These are phyloP conservation scores for Condylura cristata DNA, from an alignment of 2,113 vertebrate species.

Conservation along the genomic window DNA sequence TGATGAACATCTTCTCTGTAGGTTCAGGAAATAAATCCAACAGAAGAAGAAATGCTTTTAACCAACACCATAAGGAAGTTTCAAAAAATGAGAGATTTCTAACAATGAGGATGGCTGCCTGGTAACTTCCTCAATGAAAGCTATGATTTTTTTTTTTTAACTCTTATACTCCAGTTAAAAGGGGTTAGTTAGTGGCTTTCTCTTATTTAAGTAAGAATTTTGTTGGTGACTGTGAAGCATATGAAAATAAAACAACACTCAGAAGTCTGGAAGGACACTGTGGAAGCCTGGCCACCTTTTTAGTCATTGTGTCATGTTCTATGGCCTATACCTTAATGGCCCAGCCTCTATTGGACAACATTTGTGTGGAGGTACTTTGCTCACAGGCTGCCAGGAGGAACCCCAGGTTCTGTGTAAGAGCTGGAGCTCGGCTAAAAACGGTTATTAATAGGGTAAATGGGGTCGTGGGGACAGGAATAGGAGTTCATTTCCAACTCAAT, in stretches of 20 bases:
- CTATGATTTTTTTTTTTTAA: not conserved
- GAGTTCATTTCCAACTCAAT: not conserved
- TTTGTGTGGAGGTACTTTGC: not conserved
- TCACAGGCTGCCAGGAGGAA: not conserved
- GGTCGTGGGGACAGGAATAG: fast-evolving
- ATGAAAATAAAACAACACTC: not conserved
- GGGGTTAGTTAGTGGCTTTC: not conserved
- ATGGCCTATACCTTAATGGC: not conserved
- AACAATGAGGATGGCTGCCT: not conserved
- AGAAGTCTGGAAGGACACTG: too few relatives aligned
- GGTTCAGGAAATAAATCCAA: not conserved
- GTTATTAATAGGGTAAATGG: not conserved
- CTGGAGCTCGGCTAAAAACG: not conserved
- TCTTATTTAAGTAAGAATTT: not conserved
- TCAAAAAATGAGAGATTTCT: not conserved
- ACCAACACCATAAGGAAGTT: not conserved
- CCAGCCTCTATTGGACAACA: not conserved
- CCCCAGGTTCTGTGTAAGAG: not conserved
- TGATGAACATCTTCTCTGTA: not conserved
- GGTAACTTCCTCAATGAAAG: not conserved
- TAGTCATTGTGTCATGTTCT: not conserved
- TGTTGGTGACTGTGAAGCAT: fast-evolving
- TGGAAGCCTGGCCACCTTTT: not conserved
- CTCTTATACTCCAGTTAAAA: too few relatives aligned
- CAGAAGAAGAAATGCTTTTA: not conserved